Evolutionary conservation across 2,113 vertebrate species (phyloP).

Genomic region (Catharus fuscescens): DNA sequence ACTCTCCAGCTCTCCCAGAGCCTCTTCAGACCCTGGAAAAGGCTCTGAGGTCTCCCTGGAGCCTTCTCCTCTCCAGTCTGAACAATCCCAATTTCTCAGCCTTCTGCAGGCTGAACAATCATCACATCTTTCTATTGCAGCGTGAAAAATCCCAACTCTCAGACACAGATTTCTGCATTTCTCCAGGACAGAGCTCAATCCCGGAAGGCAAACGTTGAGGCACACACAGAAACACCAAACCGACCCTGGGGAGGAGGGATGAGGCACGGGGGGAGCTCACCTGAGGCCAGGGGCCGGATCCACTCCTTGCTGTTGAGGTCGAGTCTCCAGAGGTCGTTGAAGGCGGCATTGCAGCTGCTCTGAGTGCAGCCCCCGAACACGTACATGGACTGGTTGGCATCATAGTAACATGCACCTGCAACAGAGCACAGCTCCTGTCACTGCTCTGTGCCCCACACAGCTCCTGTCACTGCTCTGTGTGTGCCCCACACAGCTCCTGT

Average conservation of each 20-base stretch:
- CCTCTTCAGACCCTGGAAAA: accelerated
- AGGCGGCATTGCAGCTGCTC: slow-evolving; percentile 97
- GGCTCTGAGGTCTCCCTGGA: not conserved
- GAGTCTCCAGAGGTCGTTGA: slow-evolving; percentile 98
- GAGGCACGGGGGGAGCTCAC: slow-evolving; percentile 52
- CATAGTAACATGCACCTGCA: slow-evolving; percentile 95
- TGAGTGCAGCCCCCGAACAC: slow-evolving; percentile 98
- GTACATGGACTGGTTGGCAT: slow-evolving; percentile 97
- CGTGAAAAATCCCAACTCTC: not conserved
- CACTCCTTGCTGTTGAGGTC: slow-evolving; percentile 99
- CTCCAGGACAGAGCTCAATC: accelerated
- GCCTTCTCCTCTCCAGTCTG: not conserved
- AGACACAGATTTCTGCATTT: too few relatives aligned
- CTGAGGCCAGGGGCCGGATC: slow-evolving; percentile 97
- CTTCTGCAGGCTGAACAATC: not conserved
- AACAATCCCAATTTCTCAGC: not conserved
- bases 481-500: not conserved
- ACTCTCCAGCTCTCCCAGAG: not conserved
- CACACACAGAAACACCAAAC: accelerated
- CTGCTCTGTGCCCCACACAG: not conserved
- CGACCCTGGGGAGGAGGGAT: accelerated
- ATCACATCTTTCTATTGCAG: not conserved
- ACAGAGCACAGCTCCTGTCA: not conserved
- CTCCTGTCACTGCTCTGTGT: not conserved
- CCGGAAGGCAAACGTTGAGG: accelerated